Evolutionary conservation across 2,797 vertebrate genomes (phyloP).

Genomic region (Glyptemys insculpta): DNA sequence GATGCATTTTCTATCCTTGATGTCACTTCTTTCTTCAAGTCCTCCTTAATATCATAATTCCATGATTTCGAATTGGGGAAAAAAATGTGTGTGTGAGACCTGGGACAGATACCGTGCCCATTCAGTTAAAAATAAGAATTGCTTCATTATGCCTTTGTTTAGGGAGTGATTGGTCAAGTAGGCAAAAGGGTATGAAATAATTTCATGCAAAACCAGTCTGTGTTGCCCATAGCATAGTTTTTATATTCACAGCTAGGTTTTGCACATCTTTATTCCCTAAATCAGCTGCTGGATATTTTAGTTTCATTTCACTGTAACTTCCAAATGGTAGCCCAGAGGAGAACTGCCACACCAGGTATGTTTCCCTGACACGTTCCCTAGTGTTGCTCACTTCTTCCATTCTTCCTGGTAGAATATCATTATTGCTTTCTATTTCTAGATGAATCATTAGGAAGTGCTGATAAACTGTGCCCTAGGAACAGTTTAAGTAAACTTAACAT

Average conservation of each 20-base stretch:
- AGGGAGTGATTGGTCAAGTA: background rate
- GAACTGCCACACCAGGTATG: accelerated
- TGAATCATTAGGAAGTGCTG: background rate
- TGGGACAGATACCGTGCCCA: background rate
- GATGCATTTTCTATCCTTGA: too few species aligned
- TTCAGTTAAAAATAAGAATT: background rate
- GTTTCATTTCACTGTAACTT: background rate
- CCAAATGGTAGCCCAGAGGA: background rate
- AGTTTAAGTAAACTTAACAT: background rate
- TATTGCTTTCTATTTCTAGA: background rate
- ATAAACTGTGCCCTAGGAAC: background rate
- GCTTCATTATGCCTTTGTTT: background rate
- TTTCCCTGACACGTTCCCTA: background rate
- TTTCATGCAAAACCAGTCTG: background rate
- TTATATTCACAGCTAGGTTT: background rate
- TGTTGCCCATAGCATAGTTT: background rate
- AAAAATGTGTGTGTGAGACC: background rate
- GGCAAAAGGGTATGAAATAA: background rate
- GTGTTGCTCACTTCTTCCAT: background rate
- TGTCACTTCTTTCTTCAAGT: too few species aligned
- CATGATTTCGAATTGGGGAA: background rate
- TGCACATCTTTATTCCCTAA: background rate
- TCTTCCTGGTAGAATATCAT: background rate
- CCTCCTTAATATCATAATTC: background rate
- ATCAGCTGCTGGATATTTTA: background rate